Base-by-base conservation (phyloP, 2,888 invertebrate species). In the Macrophya alboannulata region DNA sequence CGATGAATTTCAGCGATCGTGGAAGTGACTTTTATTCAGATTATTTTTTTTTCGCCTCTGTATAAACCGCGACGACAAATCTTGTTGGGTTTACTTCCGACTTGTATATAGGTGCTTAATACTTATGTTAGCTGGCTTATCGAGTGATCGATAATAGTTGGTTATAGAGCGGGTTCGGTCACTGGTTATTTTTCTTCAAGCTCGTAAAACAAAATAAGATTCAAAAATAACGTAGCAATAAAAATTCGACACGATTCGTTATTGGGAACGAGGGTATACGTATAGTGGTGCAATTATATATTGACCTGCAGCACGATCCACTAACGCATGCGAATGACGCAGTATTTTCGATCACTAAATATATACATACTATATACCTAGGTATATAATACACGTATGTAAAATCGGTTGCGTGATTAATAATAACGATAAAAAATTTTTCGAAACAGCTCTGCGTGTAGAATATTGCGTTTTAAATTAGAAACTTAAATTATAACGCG, bases 71-170 rank as follows among this genome's bases (percentile, higher is more conserved):
- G 43, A 12, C 45, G 45, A 55, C 55, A 55, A 74, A 74, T 74
- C 21, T 21, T 45, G 45, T 21, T 74, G 68, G 17, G 37, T n/a
- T 45, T 21, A 74, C 72, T 43, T 17, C 43, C 40, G 45, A 74
- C 21, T 45, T 3, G 10, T n/a, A 40, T 62, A 15, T 71, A 45
- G n/a, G n/a, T 74, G 21, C n/a, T 17, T 37, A 72, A 72, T 74
- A 74, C 45, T 43, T 21, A 74, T 74, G 40, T 45, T 17, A 17
- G 37, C 72, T 45, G 72, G 45, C 72, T 74, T 74, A 74, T 74
- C 45, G 21, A 74, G 72, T 74, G 72, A 74, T 74, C 72, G 72
- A 74, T 74, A 74, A 74, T 74, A 74, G 43, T 45, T 68, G n/a
- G 10, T 21, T 68, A 31, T 59, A 68, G 21, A 40, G 12, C 21